A percentile compares a stretch with the other conserved stretches of the same genome.
phyloP scores from a whole-genome alignment of 2,888 invertebrate species.

The Xestobium rufovillosum region DNA sequence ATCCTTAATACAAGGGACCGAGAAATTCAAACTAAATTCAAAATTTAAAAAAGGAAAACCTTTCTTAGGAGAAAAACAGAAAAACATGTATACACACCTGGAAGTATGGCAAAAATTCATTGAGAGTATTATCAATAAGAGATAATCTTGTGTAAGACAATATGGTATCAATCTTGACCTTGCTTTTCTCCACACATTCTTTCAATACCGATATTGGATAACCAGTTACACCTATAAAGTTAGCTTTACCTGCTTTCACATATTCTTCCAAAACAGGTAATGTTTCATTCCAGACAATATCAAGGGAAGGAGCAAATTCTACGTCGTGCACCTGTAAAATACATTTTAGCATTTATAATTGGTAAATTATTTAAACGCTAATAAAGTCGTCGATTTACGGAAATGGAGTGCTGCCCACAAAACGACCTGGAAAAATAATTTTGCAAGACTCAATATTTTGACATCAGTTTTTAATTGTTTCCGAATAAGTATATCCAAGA shows the following conservation, averaged over 20 bases:
- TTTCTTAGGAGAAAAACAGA: no score
- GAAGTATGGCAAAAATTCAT: conserved; percentile 66
- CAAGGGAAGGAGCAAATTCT: conserved; percentile 73
- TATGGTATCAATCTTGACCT: conserved; percentile 56
- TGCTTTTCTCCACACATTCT: conserved; percentile 60
- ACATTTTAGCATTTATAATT: no score
- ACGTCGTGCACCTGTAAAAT: conserved; percentile 76
- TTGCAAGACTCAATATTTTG: no score
- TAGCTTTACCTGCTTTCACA: conserved; percentile 64
- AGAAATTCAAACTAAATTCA: no score
- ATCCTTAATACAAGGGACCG: no score
- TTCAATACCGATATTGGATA: conserved; percentile 74
- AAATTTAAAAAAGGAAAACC: no score
- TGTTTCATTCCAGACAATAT: conserved; percentile 76
- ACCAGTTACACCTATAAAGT: conserved; percentile 78
- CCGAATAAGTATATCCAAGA: no score
- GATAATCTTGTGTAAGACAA: conserved; percentile 75
- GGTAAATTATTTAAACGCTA: no score
- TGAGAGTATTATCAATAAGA: conserved; percentile 69
- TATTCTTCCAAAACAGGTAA: conserved; percentile 72
- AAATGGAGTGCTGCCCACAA: no score
- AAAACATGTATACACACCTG: conserved; percentile 49
- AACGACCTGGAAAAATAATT: no score
- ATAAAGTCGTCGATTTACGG: no score
- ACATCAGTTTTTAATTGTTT: no score